Percentiles rank a stretch among this genome's conserved stretches.
Evolutionary conservation across 1,140 invertebrate species (phyloP).

Genomic region (Camponotus floridanus): DNA sequence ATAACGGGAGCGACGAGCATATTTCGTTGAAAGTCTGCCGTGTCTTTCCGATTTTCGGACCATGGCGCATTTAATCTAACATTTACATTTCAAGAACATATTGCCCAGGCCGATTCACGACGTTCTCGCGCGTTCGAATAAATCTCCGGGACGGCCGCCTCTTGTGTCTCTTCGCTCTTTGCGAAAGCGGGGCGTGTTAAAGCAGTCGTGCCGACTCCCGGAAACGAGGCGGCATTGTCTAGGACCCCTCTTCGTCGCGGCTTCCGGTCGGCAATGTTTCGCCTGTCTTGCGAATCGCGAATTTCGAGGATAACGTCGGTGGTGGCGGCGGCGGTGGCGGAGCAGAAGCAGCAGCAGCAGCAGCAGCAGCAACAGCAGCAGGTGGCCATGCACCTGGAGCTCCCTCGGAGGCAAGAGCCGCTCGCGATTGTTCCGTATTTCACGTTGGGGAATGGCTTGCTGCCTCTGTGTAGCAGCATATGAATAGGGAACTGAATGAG

Average conservation of each 20-base stretch:
- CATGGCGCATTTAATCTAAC: constrained; percentile 7
- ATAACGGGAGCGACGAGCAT: neutral
- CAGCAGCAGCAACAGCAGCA: constrained; percentile 67
- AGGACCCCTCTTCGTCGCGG: constrained; percentile 64
- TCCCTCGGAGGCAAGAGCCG: constrained; percentile 33
- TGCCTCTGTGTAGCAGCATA: constrained; percentile 1
- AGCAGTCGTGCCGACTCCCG: constrained; percentile 74
- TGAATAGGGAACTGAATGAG: constrained; percentile 60
- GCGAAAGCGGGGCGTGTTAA: constrained; percentile 42
- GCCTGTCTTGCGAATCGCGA: constrained; percentile 79
- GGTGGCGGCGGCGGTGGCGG: constrained; percentile 63
- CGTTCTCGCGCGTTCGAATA: constrained; percentile 24
- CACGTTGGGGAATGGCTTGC: constrained; percentile 19
- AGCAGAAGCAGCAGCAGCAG: no score
- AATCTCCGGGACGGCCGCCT: constrained; percentile 41
- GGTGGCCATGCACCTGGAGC: constrained; percentile 82
- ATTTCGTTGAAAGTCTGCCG: neutral
- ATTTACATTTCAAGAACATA: constrained; percentile 58
- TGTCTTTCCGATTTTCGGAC: neutral
- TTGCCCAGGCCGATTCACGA: constrained; percentile 8
- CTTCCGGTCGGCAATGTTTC: constrained; percentile 81
- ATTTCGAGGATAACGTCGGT: constrained; percentile 74
- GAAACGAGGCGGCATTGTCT: constrained; percentile 80
- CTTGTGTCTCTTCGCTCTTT: constrained; percentile 30
- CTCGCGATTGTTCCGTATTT: constrained; percentile 65